Base-by-base conservation (phyloP, 2,888 invertebrate species). In the Panopea generosa region DNA sequence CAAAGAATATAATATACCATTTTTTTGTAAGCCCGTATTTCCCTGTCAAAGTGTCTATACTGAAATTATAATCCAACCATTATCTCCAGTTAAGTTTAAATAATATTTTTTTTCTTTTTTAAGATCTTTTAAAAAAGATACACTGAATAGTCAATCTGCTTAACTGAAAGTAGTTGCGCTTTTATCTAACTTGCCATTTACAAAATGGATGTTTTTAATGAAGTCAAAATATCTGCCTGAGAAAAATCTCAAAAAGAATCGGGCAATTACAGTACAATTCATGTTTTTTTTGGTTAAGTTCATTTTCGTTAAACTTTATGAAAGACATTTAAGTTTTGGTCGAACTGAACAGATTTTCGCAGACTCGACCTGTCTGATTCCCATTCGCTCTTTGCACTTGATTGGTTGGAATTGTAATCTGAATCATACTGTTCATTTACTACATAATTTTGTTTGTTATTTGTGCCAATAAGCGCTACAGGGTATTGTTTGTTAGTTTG, bases 301-400 rank as follows among this genome's bases (percentile, higher is more conserved):
- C n/a, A n/a, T n/a, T n/a, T n/a, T n/a, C n/a, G n/a, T n/a, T n/a
- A n/a, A n/a, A n/a, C n/a, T n/a, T n/a, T n/a, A n/a, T n/a, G n/a
- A n/a, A n/a, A n/a, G n/a, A n/a, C n/a, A n/a, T 33, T 33, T 7
- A 11, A 4, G 11, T 33, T 33, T 11, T 33, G 33, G 14, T 78
- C 40, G 62, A 78, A 78, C 59, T 78, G 78, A 9, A 78, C 78
- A 71, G 27, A 67, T 53, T 71, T 78, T n/a, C 74, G 24, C 3
- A 33, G 40, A 45, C 20, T 62, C 20, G 27, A n/a, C n/a, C 57
- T 24, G 2, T 40, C 29, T 22, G 29, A 18, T 24, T 14, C 33
- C 27, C 49, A 52, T 16, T 40, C 26, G 29, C 74, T 74, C 62
- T 47, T 53, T 11, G 61, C 47, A 61, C 65, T 70, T 4, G 76